Percentiles rank a stretch among this genome's conserved stretches.
phyloP scores from a whole-genome alignment of 2,797 vertebrate species.

The Lycodopsis pacificus region DNA sequence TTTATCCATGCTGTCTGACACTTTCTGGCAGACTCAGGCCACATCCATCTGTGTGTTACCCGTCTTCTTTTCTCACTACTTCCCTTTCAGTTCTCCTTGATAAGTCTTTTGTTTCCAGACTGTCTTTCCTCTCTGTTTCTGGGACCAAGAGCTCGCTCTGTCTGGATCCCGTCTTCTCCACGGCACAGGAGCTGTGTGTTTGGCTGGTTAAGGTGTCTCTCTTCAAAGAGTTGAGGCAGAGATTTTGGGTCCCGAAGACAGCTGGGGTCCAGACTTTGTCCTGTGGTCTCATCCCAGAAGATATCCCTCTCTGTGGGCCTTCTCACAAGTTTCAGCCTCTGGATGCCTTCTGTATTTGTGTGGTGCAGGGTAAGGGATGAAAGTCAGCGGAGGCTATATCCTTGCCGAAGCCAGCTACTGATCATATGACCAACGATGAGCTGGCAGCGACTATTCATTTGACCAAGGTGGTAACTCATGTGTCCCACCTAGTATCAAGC shows the following conservation, averaged over 20 bases:
- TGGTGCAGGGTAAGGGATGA: not conserved
- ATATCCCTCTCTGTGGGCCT: constrained; percentile 71
- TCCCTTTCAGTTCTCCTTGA: constrained; percentile 48
- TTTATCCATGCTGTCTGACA: constrained; percentile 25
- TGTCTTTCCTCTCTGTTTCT: constrained; percentile 10
- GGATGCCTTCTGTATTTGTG: constrained; percentile 27
- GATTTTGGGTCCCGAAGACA: constrained; percentile 53
- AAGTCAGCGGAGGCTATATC: not conserved
- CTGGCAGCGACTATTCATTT: no score
- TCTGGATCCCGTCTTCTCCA: not conserved
- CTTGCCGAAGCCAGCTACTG: not conserved
- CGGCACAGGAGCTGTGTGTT: not conserved
- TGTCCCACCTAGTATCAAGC: not conserved
- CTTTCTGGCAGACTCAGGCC: constrained; percentile 17
- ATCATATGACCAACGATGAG: not conserved
- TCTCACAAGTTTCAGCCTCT: constrained; percentile 66
- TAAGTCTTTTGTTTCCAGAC: constrained; percentile 13
- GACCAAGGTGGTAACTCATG: not conserved
- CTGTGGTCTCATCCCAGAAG: constrained; percentile 85
- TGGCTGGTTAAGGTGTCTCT: not conserved
- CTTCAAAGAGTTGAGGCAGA: constrained; percentile 25
- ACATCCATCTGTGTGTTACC: constrained; percentile 12
- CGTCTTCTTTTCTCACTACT: not conserved
- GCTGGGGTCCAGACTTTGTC: constrained; percentile 62
- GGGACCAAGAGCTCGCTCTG: constrained; percentile 1